Evolutionary conservation across 2,888 invertebrate genomes (phyloP).

Genomic region (Phanerotoma sp.): DNA sequence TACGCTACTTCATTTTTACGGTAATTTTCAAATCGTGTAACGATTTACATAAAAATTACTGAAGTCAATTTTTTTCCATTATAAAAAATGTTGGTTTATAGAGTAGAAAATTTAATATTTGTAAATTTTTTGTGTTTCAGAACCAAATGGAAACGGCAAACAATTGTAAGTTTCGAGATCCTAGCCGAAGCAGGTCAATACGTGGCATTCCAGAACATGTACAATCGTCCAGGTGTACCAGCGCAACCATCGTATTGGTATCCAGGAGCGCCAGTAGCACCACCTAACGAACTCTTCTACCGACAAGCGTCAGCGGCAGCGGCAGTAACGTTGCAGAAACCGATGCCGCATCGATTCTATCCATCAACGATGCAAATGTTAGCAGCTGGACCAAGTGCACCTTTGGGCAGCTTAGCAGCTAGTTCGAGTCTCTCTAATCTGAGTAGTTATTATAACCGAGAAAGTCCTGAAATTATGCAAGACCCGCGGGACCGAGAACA

Average conservation of each 20-base stretch:
- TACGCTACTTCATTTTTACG: no score
- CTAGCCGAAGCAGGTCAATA: slow-evolving; percentile 97
- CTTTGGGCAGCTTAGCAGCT: slow-evolving; percentile 67
- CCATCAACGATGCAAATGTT: slow-evolving; percentile 62
- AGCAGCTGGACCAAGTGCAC: slow-evolving; percentile 69
- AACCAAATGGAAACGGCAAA: slow-evolving; percentile 99
- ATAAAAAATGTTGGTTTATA: not conserved
- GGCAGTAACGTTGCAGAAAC: slow-evolving; percentile 77
- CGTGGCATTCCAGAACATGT: slow-evolving; percentile 96
- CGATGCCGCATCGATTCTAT: slow-evolving; percentile 69
- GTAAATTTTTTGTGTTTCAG: slow-evolving; percentile 59
- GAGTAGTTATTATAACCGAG: slow-evolving; percentile 50
- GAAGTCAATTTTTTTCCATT: no score
- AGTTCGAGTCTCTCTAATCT: slow-evolving; percentile 60
- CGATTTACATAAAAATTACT: no score
- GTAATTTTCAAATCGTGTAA: no score
- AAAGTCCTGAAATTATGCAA: slow-evolving; percentile 45
- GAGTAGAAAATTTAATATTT: not conserved
- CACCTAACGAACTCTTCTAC: slow-evolving; percentile 76
- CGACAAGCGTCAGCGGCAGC: slow-evolving; percentile 78
- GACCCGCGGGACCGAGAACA: slow-evolving; percentile 44
- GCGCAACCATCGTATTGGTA: slow-evolving; percentile 55
- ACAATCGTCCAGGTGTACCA: slow-evolving; percentile 58
- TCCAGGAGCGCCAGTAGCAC: slow-evolving; percentile 62
- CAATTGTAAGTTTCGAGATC: slow-evolving; percentile 95